Base-by-base conservation (phyloP, 2,888 invertebrate species). In the Ramazzottius varieornatus region DNA sequence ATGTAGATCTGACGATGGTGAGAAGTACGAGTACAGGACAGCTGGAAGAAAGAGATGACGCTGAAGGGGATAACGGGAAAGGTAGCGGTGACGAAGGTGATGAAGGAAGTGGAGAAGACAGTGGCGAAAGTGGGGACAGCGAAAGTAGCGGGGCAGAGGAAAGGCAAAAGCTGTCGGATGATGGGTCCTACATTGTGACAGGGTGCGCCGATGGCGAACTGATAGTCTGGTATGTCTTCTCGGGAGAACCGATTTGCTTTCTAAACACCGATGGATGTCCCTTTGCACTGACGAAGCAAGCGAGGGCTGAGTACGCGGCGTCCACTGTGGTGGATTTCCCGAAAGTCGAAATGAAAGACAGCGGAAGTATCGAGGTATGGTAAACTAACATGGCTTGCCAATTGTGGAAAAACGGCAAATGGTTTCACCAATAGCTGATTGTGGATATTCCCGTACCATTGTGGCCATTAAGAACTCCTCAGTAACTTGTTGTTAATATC, bases 201-300 rank as follows among this genome's bases (percentile, higher is more conserved):
- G 81, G 82, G 68, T 83, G 84, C 16, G 85, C 85, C 74, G 84
- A 83, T 70, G 88, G 88, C 0, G 86, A 86, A 74, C 78, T 89
- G 64, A 78, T 88, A 32, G 79, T 89, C 69, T 88, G 88, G 88
- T 82, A 83, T 69, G 77, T 87, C 29, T 54, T 54, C 29, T 24
- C n/a, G 4, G 54, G 54, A 8, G 4, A 13, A n/a, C 54, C 54
- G 4, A 13, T 54, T 24, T 54, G 54, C 29, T 54, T 16, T 24
- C 29, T 54, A 29, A 54, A 54, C 24, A 54, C 54, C 13, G 54
- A 54, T 54, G 54, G 54, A 4, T 24, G 29, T 29, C 54, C 54
- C 8, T 54, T 54, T 4, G 54, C 54, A 16, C 29, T 54, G 54
- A 16, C 54, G 24, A 13, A 29, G 24, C 8, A 24, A 29, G 54